Evolutionary conservation across 1,140 invertebrate species (phyloP), one percentile per base, ranked within the genome.

Genomic region (Heliconius himera): DNA sequence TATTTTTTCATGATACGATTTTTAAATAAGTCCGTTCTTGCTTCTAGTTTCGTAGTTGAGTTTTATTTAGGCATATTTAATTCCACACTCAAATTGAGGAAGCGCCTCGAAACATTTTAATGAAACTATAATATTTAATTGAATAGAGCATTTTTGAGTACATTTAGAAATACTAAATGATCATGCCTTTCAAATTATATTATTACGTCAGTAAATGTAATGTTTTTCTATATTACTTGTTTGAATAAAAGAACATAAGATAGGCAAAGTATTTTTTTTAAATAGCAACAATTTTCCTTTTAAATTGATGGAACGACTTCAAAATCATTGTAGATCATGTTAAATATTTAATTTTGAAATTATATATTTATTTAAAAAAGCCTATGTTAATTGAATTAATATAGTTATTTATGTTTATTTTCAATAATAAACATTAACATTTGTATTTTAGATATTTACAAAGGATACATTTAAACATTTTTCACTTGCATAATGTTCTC

Each of bases 61-160:
- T 70, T 76, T 29, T 29, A 51, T 77, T 33, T 54, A 77, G 46
- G 60, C 22, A 51, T 56, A 77, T 77, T 77, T 71, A 20, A 51
- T 77, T 77, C 46, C 16, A 51, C 49, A 71, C 46, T 71, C 60
- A 76, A 36, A 29, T 76, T 49, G 18, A 16, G 22, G 8, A 71
- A 71, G 11, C 33, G 20, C 33, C 70, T n/a, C 8, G 5, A 38
- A 72, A 72, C 8, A 9, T 22, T 56, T 56, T 22, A 22, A 56
- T 22, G 54, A 56, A n/a, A 56, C 2, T 26, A 36, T 38, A 8
- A 41, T 38, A 72, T 72, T 33, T 20, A 70, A 70, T 70, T 11
- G 26, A 56, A 60, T 60, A 60, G n/a, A 3, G 2, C 20, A 51
- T 20, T 8, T 51, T 51, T 51, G 49, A 51, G 1, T n/a, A 56